phyloP scores from a whole-genome alignment of 2,113 vertebrate genomes.

The Zosterops borbonicus region DNA sequence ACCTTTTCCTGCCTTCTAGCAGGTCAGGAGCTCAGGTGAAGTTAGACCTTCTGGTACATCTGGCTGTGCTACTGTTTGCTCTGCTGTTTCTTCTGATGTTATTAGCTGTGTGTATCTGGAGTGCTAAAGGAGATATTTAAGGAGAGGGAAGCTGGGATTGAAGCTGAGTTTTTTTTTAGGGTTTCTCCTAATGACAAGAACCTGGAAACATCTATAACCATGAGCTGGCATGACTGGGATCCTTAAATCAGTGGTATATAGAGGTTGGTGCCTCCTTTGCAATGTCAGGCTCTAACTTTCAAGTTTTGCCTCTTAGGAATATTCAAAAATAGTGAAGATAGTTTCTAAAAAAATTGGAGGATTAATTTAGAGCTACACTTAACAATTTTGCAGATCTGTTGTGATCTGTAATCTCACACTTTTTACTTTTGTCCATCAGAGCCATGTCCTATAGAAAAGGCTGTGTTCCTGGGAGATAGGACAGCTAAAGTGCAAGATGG shows the following conservation, averaged over 20 bases:
- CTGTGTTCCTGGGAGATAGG: not conserved
- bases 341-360: not conserved
- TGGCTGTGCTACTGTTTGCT: not conserved
- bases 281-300: not conserved
- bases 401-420: not conserved
- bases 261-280: not conserved
- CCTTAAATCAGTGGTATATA: not conserved
- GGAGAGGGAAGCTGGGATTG: not conserved
- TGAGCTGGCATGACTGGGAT: not conserved
- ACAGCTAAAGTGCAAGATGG: not conserved
- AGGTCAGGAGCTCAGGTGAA: not conserved
- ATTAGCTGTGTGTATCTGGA: not conserved
- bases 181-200: not conserved
- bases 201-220: not conserved
- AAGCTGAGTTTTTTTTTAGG: not conserved
- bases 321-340: not conserved
- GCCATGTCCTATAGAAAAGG: not conserved
- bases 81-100: not conserved
- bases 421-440: not conserved
- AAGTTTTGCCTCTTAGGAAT: not conserved
- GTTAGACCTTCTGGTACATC: not conserved
- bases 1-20: not conserved
- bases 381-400: not conserved
- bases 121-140: not conserved
- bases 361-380: not conserved